These are phyloP conservation scores for Syrmaticus mikado DNA, from an alignment of 2,113 vertebrate species.

Conservation along the genomic window DNA sequence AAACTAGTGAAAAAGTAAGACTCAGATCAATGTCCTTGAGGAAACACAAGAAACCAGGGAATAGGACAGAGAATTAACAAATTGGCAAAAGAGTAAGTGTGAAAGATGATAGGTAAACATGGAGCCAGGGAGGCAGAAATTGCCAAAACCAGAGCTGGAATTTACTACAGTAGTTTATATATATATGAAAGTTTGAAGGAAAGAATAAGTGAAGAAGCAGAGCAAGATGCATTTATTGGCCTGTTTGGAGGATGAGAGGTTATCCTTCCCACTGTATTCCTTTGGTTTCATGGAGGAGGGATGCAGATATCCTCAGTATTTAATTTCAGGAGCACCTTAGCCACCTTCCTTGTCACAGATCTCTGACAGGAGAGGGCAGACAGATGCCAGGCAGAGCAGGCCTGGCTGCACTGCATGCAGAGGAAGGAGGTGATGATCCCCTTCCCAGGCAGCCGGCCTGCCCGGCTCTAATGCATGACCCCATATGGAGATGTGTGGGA, in stretches of 20 bases:
- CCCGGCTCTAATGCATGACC: not conserved
- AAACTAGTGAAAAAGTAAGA: not conserved
- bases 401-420: not conserved
- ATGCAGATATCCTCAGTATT: not conserved
- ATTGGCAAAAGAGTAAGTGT: constrained; percentile 8
- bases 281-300: not conserved
- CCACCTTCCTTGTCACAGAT: not conserved
- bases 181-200: not conserved
- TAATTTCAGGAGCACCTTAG: not conserved
- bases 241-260: not conserved
- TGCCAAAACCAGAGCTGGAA: constrained; percentile 32
- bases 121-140: constrained; percentile 3
- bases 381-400: not conserved
- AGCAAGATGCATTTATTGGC: not conserved
- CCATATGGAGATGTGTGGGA: fast-evolving
- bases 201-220: not conserved
- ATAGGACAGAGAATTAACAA: constrained; percentile 6
- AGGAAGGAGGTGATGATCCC: not conserved
- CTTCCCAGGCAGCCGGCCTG: not conserved
- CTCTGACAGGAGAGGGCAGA: not conserved
- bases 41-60: constrained; percentile 42
- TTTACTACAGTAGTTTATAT: not conserved
- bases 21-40: constrained; percentile 35
- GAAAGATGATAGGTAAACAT: constrained; percentile 58
- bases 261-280: not conserved